These are phyloP conservation scores for Pagrus major DNA, from an alignment of 2,113 vertebrate species.

Conservation along the genomic window DNA sequence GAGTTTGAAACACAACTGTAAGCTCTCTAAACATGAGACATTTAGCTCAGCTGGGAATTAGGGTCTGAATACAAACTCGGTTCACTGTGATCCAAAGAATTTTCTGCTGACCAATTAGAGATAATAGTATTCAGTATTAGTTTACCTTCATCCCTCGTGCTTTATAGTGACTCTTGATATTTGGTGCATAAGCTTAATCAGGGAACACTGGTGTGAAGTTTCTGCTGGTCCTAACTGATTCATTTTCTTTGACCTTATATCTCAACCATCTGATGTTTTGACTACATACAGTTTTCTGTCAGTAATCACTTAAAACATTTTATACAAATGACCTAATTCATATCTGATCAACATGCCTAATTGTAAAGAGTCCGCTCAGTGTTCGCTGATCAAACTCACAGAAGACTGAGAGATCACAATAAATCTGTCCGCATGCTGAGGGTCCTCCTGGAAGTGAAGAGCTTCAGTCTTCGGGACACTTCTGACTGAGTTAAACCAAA, in stretches of 20 bases:
- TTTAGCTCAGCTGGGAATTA: conserved; percentile 41
- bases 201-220: background rate
- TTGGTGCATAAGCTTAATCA: background rate
- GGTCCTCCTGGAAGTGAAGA: no score
- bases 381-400: background rate
- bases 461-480: background rate
- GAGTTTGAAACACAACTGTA: conserved; percentile 65
- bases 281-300: no score
- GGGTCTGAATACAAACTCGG: conserved; percentile 26
- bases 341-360: background rate
- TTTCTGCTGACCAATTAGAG: background rate
- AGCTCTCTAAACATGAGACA: conserved; percentile 43
- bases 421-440: background rate
- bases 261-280: no score
- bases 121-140: background rate
- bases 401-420: background rate
- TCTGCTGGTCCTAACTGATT: background rate
- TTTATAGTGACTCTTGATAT: background rate
- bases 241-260: background rate
- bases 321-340: background rate
- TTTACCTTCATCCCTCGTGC: background rate
- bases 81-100: background rate
- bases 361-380: background rate
- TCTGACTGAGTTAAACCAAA: background rate
- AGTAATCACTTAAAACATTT: background rate